These are phyloP conservation scores for Catostomus latipinnis DNA, from an alignment of 2,797 vertebrate genomes.

Conservation along the genomic window DNA sequence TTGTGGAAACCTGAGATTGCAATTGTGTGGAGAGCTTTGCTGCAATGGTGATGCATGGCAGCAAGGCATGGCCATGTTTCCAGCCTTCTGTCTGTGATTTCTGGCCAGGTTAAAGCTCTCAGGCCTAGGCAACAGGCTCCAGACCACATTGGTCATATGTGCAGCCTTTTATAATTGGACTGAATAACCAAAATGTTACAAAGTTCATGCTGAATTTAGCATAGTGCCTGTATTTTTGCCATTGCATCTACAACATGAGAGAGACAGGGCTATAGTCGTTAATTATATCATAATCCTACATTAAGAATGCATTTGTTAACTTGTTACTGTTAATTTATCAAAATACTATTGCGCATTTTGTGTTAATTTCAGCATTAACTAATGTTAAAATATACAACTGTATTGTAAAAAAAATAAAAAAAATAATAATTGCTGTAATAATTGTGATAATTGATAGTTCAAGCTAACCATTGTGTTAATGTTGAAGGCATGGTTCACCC, in stretches of 20 bases:
- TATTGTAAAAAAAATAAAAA: too few relatives aligned
- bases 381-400: too few relatives aligned
- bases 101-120: constrained; percentile 33
- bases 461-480: too few relatives aligned
- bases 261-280: background rate
- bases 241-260: constrained; percentile 12
- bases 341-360: too few relatives aligned
- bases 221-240: background rate
- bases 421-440: too few relatives aligned
- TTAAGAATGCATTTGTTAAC: too few relatives aligned
- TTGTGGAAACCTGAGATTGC: constrained; percentile 51
- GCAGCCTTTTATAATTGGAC: background rate
- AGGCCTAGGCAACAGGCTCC: background rate
- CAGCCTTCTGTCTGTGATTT: constrained; percentile 29
- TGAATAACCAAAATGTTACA: constrained; percentile 9
- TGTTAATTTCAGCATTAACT: too few relatives aligned
- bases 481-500: too few relatives aligned
- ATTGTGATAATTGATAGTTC: too few relatives aligned
- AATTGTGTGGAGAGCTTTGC: constrained; percentile 7
- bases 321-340: too few relatives aligned
- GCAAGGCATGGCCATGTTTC: background rate
- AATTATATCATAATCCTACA: too few relatives aligned
- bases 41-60: constrained; percentile 1
- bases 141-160: background rate
- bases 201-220: constrained; percentile 20